Percentiles rank a stretch among this genome's conserved stretches.
These are phyloP conservation scores for Uropsilus gracilis DNA, from an alignment of 2,113 vertebrate species.

Conservation along the genomic window DNA sequence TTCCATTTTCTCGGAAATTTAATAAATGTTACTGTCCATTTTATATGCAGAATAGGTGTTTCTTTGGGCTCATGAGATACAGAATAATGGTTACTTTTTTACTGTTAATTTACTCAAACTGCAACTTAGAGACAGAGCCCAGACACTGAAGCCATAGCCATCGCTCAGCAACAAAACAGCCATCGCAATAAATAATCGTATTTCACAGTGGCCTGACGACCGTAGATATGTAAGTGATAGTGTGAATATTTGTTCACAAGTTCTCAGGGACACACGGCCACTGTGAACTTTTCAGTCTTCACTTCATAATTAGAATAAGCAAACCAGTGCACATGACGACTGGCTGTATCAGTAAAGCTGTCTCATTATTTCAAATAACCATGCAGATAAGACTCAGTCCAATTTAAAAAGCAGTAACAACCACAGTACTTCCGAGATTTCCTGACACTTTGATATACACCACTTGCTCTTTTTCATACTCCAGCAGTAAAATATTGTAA, in stretches of 20 bases:
- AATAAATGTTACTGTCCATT: not conserved
- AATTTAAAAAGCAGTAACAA: not conserved
- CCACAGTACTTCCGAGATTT: not conserved
- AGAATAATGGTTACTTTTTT: not conserved
- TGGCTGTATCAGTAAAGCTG: not conserved
- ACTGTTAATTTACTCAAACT: not conserved
- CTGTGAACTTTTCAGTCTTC: not conserved
- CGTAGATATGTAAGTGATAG: not conserved
- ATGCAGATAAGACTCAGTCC: not conserved
- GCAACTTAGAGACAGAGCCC: not conserved
- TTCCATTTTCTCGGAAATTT: not conserved
- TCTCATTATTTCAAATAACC: not conserved
- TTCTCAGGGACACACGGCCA: not conserved
- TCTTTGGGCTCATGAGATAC: not conserved
- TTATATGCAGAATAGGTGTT: not conserved
- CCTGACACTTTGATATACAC: not conserved
- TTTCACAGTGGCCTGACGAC: not conserved
- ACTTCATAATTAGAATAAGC: not conserved
- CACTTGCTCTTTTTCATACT: not conserved
- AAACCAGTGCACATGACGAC: not conserved
- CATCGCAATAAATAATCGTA: not conserved
- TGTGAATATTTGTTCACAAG: not conserved
- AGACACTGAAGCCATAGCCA: not conserved
- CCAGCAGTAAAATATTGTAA: not conserved
- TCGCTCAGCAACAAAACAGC: not conserved